Evolutionary conservation across 1,140 invertebrate genomes (phyloP).

Genomic region (Pristionchus pacificus): DNA sequence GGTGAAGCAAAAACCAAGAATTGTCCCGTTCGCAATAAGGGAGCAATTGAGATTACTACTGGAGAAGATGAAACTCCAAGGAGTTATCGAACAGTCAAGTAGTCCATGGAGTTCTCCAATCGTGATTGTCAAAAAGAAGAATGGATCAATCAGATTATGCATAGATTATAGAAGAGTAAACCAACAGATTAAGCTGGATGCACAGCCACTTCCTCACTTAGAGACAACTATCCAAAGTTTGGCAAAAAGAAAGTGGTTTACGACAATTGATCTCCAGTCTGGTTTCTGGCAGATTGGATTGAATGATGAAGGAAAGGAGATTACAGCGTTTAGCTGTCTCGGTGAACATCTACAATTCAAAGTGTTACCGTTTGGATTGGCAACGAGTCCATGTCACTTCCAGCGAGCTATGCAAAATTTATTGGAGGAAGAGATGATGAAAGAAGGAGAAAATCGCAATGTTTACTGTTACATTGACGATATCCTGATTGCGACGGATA

Average conservation of each 20-base stretch:
- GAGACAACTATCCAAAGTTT: slow-evolving; percentile 60
- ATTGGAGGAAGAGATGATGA: slow-evolving; percentile 11
- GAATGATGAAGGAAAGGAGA: slow-evolving; percentile 4
- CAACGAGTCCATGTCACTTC: slow-evolving; percentile 1
- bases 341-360: not conserved
- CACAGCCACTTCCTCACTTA: slow-evolving; percentile 42
- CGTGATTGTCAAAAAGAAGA: slow-evolving; percentile 62
- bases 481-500: slow-evolving; percentile 15
- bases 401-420: slow-evolving; percentile 26
- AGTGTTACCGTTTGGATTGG: not conserved
- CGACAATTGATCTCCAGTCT: slow-evolving; percentile 58
- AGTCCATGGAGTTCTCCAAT: slow-evolving; percentile 60
- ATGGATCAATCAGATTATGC: slow-evolving; percentile 59
- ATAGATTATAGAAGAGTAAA: slow-evolving; percentile 62
- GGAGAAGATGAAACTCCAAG: not conserved
- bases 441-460: not conserved
- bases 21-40: slow-evolving; percentile 6
- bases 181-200: slow-evolving; percentile 57
- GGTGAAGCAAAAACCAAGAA: slow-evolving; percentile 7
- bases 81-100: slow-evolving; percentile 15
- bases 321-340: not conserved
- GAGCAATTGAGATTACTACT: not conserved
- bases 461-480: slow-evolving; percentile 20
- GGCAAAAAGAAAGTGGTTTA: slow-evolving; percentile 58
- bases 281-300: slow-evolving; percentile 21